Conservation (phyloP, 2,888 invertebrate species). For the Iselma pallidipennis region DNA sequence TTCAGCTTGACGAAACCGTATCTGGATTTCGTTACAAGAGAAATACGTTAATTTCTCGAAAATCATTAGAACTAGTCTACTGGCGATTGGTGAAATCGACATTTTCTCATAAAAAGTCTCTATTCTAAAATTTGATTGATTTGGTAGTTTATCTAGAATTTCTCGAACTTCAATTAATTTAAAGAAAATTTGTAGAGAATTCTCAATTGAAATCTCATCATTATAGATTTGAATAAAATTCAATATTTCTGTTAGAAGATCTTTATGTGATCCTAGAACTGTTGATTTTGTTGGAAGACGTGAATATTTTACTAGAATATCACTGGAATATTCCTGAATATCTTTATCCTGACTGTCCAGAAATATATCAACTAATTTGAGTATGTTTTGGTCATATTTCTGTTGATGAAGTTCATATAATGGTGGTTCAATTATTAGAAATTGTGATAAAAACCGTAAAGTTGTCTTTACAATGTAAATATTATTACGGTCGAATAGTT, state of each 20-base stretch:
- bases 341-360: conserved; percentile 35
- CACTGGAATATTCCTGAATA: conserved; percentile 39
- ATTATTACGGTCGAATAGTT: conserved; percentile 36
- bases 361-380: conserved; percentile 39
- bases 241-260: conserved; percentile 39
- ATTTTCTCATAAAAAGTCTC: conserved; percentile 31
- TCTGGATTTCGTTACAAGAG: conserved; percentile 37
- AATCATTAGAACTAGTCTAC: conserved; percentile 32
- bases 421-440: conserved; percentile 36
- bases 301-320: conserved; percentile 38
- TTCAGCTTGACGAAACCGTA: conserved; percentile 29
- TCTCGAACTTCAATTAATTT: conserved; percentile 37
- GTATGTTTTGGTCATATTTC: conserved; percentile 36
- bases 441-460: conserved; percentile 38
- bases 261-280: conserved; percentile 35
- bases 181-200: conserved; percentile 36
- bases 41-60: conserved; percentile 38
- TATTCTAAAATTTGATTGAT: conserved; percentile 34
- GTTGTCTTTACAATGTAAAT: conserved; percentile 41
- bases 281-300: conserved; percentile 34
- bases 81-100: conserved; percentile 27
- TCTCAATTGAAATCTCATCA: conserved; percentile 28
- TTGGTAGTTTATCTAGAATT: conserved; percentile 32
- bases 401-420: conserved; percentile 42
- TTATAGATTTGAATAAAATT: conserved; percentile 34